Base-by-base conservation (phyloP, 2,113 vertebrate genomes). In the Gambusia holbrooki region DNA sequence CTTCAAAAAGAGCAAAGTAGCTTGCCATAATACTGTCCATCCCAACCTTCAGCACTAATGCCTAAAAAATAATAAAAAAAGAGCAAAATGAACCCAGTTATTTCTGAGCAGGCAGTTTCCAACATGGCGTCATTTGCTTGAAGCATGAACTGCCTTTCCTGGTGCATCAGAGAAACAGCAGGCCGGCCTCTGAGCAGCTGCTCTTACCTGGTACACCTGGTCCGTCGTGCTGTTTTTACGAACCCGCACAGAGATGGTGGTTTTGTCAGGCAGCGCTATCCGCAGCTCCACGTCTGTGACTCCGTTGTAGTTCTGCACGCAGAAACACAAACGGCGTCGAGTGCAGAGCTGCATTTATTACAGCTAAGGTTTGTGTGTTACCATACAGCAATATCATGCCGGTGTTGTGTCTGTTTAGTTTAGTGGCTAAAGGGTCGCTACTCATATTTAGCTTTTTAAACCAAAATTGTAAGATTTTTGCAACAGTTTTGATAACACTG, bases 141-240 rank as follows among this genome's bases (percentile, higher is more conserved):
- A 35, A 25, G n/a, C 27, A 29, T 27, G 2, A 4, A 62, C 22
- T 7, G 14, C 8, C 29, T 40, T 17, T 15, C 27, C 58, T 61
- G 32, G 9, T 32, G 29, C 17, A 29, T 5, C 61, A 62, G 60
- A 32, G 2, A 27, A 29, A 14, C 42, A 45, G 42, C 54, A 17
- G 27, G 27, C 8, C 40, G 12, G 12, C 8, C 40, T 14, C 40
- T 19, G 12, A 10, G 14, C 33, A 13, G 15, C 27, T 78, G 76
- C 11, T 69, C 66, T 89, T 92, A 99, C 98, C 97, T 99, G 97
- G 92, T 98, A 99, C 22, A 99, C 98, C 87, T 98, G 97, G 89
- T 99, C 98, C 1, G 97, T 98, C n/a, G 97, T 99, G 88, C 97
- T 96, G 92, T 99, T 99, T 94, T 99, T 99, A 82, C 97, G 97